phyloP scores from a whole-genome alignment of 2,797 vertebrate genomes.

The Pachyuromys duprasi region DNA sequence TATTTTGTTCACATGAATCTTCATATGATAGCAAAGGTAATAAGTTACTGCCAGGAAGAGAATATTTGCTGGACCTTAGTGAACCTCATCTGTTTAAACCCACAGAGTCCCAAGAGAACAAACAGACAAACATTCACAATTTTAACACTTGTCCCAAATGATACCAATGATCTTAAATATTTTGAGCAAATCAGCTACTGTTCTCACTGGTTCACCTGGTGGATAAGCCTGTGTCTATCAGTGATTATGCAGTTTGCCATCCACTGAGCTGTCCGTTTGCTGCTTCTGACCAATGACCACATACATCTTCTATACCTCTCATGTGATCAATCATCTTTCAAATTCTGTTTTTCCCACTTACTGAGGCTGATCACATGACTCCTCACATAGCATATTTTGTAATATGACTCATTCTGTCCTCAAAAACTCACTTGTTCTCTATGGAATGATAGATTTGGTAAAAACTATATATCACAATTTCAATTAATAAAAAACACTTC shows the following conservation, averaged over 20 bases:
- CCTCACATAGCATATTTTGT: neutral
- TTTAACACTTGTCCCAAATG: neutral
- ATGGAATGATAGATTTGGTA: neutral
- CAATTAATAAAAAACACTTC: neutral
- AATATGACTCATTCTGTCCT: neutral
- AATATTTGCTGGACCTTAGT: neutral
- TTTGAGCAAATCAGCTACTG: neutral
- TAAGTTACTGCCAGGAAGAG: neutral
- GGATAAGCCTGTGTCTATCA: neutral
- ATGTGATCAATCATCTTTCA: neutral
- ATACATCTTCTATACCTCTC: neutral
- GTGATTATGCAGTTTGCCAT: neutral
- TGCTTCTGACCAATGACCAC: neutral
- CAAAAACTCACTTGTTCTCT: neutral
- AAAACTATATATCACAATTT: neutral
- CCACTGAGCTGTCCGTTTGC: neutral
- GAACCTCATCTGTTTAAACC: neutral
- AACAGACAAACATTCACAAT: neutral
- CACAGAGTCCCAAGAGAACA: neutral
- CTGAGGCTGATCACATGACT: neutral
- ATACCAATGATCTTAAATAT: neutral
- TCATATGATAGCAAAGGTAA: neutral
- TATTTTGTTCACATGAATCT: neutral
- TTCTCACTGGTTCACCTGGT: neutral
- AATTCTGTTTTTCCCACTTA: neutral